Percentiles rank a stretch among this genome's conserved stretches.
Conservation (phyloP, 2,113 vertebrate genomes). For the Centropus unirufus region DNA sequence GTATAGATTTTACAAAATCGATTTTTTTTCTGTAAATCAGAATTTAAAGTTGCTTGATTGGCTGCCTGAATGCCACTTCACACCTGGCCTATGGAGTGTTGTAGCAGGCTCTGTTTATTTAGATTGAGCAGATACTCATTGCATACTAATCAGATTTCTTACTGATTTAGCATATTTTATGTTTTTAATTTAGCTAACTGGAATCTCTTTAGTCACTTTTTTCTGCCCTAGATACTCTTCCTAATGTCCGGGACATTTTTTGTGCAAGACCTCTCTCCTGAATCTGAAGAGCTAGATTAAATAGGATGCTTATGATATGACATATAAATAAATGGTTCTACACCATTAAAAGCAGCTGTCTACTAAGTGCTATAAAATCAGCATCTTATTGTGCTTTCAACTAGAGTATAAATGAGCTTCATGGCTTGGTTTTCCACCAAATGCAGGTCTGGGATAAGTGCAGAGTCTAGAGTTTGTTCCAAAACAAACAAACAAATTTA, state of each 20-base stretch:
- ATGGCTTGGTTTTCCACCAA: background rate
- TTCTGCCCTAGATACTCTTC: background rate
- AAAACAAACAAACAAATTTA: background rate
- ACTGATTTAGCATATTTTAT: constrained; percentile 16
- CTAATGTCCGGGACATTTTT: constrained; percentile 8
- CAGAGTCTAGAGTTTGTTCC: background rate
- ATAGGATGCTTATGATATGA: background rate
- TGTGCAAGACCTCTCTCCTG: background rate
- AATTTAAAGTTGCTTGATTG: background rate
- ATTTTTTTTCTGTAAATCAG: background rate
- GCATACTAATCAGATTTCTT: constrained; percentile 18
- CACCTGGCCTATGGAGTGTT: background rate
- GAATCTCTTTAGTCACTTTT: constrained; percentile 7
- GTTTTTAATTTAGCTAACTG: constrained; percentile 1
- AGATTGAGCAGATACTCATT: background rate
- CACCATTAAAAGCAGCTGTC: background rate
- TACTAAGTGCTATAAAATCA: background rate
- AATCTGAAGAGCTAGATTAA: constrained; percentile 15
- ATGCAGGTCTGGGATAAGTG: constrained; percentile 1
- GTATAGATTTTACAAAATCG: background rate
- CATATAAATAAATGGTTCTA: background rate
- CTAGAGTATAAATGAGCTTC: background rate
- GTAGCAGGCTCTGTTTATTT: background rate
- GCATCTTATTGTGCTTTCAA: background rate
- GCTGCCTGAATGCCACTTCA: background rate